Evolutionary conservation across 2,797 vertebrate genomes (phyloP), one percentile per base, ranked within the genome.

Genomic region (Lutjanus argentimaculatus): DNA sequence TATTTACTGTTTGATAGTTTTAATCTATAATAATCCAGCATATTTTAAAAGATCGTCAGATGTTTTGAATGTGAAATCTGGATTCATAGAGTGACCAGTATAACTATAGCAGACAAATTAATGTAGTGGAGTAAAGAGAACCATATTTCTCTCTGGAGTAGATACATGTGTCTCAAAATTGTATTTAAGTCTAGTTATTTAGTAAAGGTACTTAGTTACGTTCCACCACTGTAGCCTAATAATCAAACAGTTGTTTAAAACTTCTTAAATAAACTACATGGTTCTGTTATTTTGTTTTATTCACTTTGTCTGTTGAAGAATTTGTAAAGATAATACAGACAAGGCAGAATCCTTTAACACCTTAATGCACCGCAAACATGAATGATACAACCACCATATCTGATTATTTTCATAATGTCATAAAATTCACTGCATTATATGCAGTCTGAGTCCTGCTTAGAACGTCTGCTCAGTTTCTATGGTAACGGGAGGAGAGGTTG

Each of bases 391-490:
- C 73, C 19, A 52, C 43, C 12, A 70, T 63, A 43, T 77, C 14
- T 67, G 21, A 68, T 59, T 1, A 19, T 75, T 69, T 59, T 68
- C 49, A 51, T 67, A 70, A 67, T 67, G 4, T 49, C 22, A 63
- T 43, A 61, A 25, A 77, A 67, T 51, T 74, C 13, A 40, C 51
- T 68, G 56, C 43, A 40, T 73, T 25, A 52, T 56, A 46, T 75
- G 30, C 61, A 62, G 51, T 52, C 75, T 88, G 72, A 81, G 75
- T 75, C 71, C 52, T 77, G 36, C 80, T 63, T 62, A 70, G 83
- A 86, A 87, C 6, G 25, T 79, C 75, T 88, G 75, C 72, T 71
- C 86, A 77, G 90, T 94, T 92, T 87, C 91, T 88, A 92, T 93
- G 91, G 89, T 69, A 89, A 92, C 88, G 0, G 53, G 51, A 84